Evolutionary conservation across 1,140 invertebrate genomes (phyloP).

Genomic region (Zaprionus tsacasi): DNA sequence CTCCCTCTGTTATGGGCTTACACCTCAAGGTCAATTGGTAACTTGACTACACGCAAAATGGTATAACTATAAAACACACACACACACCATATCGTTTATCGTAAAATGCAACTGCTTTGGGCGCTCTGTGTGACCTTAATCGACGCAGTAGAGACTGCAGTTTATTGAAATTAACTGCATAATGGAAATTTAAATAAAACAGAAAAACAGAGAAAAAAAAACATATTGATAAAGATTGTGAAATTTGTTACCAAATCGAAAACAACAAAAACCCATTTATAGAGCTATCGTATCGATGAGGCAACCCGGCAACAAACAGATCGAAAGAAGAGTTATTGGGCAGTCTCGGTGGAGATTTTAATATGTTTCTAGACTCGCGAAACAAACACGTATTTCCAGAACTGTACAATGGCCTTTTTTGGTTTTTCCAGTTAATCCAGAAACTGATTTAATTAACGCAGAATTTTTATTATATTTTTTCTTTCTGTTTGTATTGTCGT

Average conservation of each 20-base stretch:
- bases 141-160: conserved; percentile 32
- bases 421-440: conserved; percentile 67
- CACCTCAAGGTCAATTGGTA: conserved; percentile 67
- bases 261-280: background rate
- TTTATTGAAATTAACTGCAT: conserved; percentile 46
- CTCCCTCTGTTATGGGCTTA: conserved; percentile 27
- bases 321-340: background rate
- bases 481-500: conserved; percentile 9
- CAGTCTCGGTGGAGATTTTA: background rate
- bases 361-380: background rate
- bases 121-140: conserved; percentile 67
- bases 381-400: conserved; percentile 57
- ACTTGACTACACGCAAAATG: conserved; percentile 39
- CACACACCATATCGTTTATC: conserved; percentile 39
- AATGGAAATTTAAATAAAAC: conserved; percentile 21
- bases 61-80: conserved; percentile 39
- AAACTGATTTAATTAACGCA: conserved; percentile 60
- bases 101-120: conserved; percentile 70
- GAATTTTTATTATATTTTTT: conserved; percentile 43
- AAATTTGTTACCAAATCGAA: conserved; percentile 36
- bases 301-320: conserved; percentile 34
- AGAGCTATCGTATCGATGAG: conserved; percentile 15
- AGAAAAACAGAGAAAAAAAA: background rate
- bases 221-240: conserved; percentile 32
- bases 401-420: conserved; percentile 51